Evolutionary conservation across 1,140 invertebrate genomes (phyloP), one percentile per base, ranked within the genome.

Genomic region (Elysia chlorotica): DNA sequence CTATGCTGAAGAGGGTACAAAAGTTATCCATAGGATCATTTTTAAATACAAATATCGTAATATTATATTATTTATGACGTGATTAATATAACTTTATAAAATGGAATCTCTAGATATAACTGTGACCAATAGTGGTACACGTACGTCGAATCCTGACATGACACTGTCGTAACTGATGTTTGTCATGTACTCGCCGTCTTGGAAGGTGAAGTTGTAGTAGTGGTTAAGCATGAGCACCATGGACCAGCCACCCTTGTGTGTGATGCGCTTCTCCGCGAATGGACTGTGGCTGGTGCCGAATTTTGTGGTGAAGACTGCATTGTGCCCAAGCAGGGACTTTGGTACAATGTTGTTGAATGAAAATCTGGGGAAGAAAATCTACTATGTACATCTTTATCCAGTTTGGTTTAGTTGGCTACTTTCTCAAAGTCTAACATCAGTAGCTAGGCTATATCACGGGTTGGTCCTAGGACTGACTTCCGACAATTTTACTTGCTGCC

Each of bases 321-420:
- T 56, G 63, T 85, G 83, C 5, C 61, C 76, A 30, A 77, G 48
- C 33, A 85, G 37, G 0, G 79, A 80, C 2, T 19, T 23, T 5
- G 83, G 83, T 2, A 61, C 17, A n/a, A 76, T 70, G 30, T 81
- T 74, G 53, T 82, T 83, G 68, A 85, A 83, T 28, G 82, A 73
- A 66, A 85, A 83, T 65, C 84, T 70, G 57, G 79, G 77, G 63
- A 83, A n/a, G n/a, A n/a, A n/a, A n/a, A n/a, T n/a, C n/a, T n/a
- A n/a, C n/a, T n/a, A n/a, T n/a, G n/a, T n/a, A n/a, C n/a, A n/a
- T n/a, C n/a, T n/a, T n/a, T n/a, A n/a, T n/a, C n/a, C n/a, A n/a
- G n/a, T n/a, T n/a, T n/a, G n/a, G n/a, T n/a, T n/a, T n/a, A n/a
- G n/a, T n/a, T n/a, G n/a, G n/a, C n/a, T n/a, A n/a, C n/a, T n/a